Evolutionary conservation across 2,113 vertebrate species (phyloP).

Genomic region (Aviceda subcristata): DNA sequence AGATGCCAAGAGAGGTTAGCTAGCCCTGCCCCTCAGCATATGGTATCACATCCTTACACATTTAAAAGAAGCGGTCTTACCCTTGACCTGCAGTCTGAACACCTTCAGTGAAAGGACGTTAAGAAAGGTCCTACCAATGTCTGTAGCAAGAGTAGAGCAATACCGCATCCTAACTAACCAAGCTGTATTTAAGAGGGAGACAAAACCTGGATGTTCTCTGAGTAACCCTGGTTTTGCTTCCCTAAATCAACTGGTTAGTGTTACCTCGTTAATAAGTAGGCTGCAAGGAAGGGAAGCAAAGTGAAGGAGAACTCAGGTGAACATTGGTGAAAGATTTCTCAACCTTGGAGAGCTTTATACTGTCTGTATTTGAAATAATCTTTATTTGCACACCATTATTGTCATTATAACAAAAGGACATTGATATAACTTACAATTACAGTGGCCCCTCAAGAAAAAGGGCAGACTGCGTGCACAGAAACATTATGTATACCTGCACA

Average conservation of each 20-base stretch:
- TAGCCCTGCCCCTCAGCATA: slow-evolving; percentile 68
- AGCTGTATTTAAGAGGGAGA: neutral
- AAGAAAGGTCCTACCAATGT: neutral
- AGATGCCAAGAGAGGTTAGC: slow-evolving; percentile 75
- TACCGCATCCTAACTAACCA: neutral
- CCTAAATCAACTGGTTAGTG: neutral
- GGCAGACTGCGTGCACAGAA: neutral
- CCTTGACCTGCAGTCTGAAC: neutral
- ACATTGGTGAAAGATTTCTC: neutral
- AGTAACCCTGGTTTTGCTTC: slow-evolving; percentile 40
- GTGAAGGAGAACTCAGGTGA: neutral
- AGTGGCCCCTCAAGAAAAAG: neutral
- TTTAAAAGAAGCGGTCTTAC: slow-evolving; percentile 28
- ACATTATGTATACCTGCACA: neutral
- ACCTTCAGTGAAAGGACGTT: slow-evolving; percentile 17
- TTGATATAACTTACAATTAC: neutral
- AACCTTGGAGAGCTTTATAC: neutral
- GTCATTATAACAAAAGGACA: neutral
- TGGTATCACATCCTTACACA: slow-evolving; percentile 56
- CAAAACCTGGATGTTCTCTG: neutral
- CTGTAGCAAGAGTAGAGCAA: neutral
- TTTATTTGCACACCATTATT: neutral
- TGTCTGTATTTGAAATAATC: neutral
- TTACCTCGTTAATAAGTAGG: neutral
- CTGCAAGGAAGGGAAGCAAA: neutral